Evolutionary conservation across 2,888 invertebrate genomes (phyloP).

Genomic region (Agrochola litura): DNA sequence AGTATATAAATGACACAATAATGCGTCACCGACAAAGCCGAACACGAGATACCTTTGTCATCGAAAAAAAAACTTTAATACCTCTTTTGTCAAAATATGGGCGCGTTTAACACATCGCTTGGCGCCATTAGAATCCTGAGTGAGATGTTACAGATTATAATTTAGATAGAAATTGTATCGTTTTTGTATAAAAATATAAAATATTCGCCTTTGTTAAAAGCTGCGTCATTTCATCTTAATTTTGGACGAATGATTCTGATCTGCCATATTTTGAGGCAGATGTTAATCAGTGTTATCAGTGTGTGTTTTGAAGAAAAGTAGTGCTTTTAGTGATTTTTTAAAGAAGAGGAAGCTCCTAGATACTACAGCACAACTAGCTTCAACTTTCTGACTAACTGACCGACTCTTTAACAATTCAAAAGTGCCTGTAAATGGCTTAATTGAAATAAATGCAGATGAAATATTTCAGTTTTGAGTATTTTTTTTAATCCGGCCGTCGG

Average conservation of each 20-base stretch:
- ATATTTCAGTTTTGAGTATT: no score
- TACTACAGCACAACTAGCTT: no score
- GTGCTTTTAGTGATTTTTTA: no score
- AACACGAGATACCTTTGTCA: constrained; percentile 69
- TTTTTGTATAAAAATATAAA: constrained; percentile 31
- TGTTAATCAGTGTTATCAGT: no score
- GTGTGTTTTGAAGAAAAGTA: no score
- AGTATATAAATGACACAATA: constrained; percentile 58
- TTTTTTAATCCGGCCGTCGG: no score
- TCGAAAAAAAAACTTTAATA: constrained; percentile 73
- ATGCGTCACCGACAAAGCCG: constrained; percentile 64
- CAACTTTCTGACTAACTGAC: no score
- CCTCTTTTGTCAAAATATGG: constrained; percentile 83
- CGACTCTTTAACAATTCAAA: no score
- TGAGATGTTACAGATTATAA: constrained; percentile 61
- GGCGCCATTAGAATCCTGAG: constrained; percentile 77
- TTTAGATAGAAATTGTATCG: constrained; percentile 45
- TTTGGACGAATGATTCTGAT: background rate
- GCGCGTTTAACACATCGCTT: constrained; percentile 81
- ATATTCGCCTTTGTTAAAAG: constrained; percentile 22
- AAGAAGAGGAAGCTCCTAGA: no score
- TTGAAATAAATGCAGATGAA: no score
- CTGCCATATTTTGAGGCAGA: background rate
- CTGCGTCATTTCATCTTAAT: constrained; percentile 20
- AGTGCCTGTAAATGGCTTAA: no score